Percentiles rank a stretch among this genome's conserved stretches.
Conservation (phyloP, 2,888 invertebrate genomes). For the Cantharis nigra region DNA sequence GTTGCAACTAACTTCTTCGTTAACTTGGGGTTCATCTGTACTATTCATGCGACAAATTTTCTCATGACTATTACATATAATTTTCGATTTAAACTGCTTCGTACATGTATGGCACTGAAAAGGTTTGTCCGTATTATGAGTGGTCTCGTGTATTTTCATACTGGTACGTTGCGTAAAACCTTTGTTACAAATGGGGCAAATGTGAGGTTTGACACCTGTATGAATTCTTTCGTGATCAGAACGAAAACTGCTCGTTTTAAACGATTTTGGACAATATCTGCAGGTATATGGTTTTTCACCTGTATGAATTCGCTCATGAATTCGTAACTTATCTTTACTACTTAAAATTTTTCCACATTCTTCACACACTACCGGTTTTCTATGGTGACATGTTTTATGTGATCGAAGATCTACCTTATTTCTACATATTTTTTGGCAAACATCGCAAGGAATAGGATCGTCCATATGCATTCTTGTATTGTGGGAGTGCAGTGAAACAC, state of each 20-base stretch:
- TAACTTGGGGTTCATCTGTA: no score
- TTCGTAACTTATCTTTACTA: not conserved
- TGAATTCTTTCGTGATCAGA: conserved; percentile 7
- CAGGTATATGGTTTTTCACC: not conserved
- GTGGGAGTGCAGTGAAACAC: not conserved
- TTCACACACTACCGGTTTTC: not conserved
- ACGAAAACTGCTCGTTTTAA: not conserved
- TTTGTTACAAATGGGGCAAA: not conserved
- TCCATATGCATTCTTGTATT: not conserved
- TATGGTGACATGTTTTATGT: not conserved
- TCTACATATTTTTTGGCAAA: not conserved
- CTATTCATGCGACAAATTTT: not conserved
- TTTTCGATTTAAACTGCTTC: not conserved
- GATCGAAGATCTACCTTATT: not conserved
- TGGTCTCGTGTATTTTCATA: not conserved
- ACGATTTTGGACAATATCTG: not conserved
- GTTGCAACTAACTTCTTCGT: no score
- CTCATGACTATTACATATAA: not conserved
- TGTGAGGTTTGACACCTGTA: conserved; percentile 4
- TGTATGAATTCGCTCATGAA: conserved; percentile 2
- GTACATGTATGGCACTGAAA: not conserved
- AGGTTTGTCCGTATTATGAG: not conserved
- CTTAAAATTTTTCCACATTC: not conserved
- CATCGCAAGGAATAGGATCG: not conserved
- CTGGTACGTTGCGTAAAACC: conserved; percentile 4